Evolutionary conservation across 2,888 invertebrate genomes (phyloP).

Genomic region (Epistrophe grossulariae): DNA sequence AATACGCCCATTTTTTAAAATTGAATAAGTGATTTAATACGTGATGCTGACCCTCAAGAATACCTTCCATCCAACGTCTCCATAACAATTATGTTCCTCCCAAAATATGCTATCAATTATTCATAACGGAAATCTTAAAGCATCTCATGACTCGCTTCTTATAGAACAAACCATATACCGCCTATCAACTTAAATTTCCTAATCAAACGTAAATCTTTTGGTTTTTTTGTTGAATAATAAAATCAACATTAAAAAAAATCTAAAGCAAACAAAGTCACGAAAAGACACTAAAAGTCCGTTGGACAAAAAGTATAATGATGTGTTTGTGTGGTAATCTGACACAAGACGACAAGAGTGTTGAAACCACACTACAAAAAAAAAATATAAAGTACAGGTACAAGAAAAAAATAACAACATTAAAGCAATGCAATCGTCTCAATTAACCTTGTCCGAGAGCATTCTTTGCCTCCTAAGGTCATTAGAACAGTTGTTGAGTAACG

Average conservation of each 20-base stretch:
- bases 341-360: constrained; percentile 41
- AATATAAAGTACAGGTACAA: constrained; percentile 31
- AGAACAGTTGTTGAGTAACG: constrained; percentile 69
- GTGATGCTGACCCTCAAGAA: constrained; percentile 32
- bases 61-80: not conserved
- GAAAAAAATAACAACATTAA: constrained; percentile 35
- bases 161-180: constrained; percentile 3
- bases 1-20: constrained; percentile 24
- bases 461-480: constrained; percentile 70
- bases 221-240: constrained; percentile 48
- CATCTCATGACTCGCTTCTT: constrained; percentile 48
- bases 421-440: constrained; percentile 66
- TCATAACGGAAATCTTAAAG: constrained; percentile 63
- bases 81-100: constrained; percentile 47
- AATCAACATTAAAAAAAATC: constrained; percentile 49
- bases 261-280: constrained; percentile 55
- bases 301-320: constrained; percentile 51
- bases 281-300: constrained; percentile 44
- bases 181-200: constrained; percentile 53
- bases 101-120: constrained; percentile 49
- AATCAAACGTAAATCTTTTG: constrained; percentile 53
- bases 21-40: constrained; percentile 28
- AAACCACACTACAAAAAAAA: constrained; percentile 44
- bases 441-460: constrained; percentile 68
- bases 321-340: constrained; percentile 54